Base-by-base conservation (phyloP, 2,888 invertebrate species). In the Hylaea fasciaria region DNA sequence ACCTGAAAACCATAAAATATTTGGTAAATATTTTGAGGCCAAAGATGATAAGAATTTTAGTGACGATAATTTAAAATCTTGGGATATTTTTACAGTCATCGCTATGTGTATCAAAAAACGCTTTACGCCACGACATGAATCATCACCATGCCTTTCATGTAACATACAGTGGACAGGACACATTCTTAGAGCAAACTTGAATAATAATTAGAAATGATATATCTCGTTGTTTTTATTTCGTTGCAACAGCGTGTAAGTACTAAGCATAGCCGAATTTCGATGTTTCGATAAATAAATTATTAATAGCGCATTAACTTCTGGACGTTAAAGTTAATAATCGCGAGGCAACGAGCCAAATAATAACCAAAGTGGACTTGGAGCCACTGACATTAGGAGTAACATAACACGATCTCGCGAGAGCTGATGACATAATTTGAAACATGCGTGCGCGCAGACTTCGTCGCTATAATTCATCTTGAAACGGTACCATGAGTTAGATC, bases 371-470 rank as follows among this genome's bases (percentile, higher is more conserved):
- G 68, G 82, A 83, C 78, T 79, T 74, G 71, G 69, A 82, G 76
- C 73, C 78, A 77, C 66, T 84, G 87, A 85, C 85, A 84, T 88
- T 85, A 86, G 77, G 69, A 79, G 80, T 76, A 83, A 78, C 82
- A 81, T 74, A 80, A 85, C 86, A 85, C 79, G 81, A 82, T 81
- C 81, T 78, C 71, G 77, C 71, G 76, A 76, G 74, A 74, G 78
- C 68, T 83, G 88, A 87, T 83, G 89, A 89, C 83, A 89, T 86
- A 84, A 88, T 88, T 84, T 83, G 79, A 81, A 77, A 81, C 81
- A 80, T 82, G 81, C 80, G 82, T 80, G 81, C 74, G 78, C 65
- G 72, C 74, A 67, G 69, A 76, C 76, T 77, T 82, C 81, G 72
- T 71, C 77, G 76, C 75, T 72, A 79, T 83, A 83, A 83, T 77